These are phyloP conservation scores for Drosophila arizonae DNA, from an alignment of 1,140 invertebrate species.

Conservation along the genomic window DNA sequence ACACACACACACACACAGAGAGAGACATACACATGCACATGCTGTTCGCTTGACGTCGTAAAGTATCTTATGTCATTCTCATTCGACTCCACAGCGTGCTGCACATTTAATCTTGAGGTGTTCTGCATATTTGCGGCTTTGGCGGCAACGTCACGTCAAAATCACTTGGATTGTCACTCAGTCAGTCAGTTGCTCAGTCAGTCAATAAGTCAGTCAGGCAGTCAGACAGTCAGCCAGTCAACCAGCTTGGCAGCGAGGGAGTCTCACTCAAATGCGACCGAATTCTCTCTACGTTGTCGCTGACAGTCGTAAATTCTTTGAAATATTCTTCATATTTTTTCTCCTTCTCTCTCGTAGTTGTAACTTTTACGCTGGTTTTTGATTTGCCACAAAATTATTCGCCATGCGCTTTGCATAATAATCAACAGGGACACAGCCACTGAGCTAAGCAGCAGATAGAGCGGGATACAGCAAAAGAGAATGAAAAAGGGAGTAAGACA, in stretches of 20 bases:
- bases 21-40: slow-evolving; percentile 11
- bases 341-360: slow-evolving; percentile 8
- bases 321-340: slow-evolving; percentile 21
- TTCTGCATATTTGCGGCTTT: slow-evolving; percentile 67
- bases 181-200: slow-evolving; percentile 21
- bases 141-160: slow-evolving; percentile 62
- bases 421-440: slow-evolving; percentile 42
- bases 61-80: slow-evolving; percentile 64
- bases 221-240: not conserved
- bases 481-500: not conserved
- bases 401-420: slow-evolving; percentile 55
- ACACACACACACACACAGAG: slow-evolving; percentile 32
- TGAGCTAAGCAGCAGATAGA: slow-evolving; percentile 3
- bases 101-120: slow-evolving; percentile 74
- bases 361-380: slow-evolving; percentile 43
- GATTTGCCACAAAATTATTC: slow-evolving; percentile 55
- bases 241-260: slow-evolving; percentile 16
- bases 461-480: not conserved
- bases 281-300: slow-evolving; percentile 36
- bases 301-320: slow-evolving; percentile 53
- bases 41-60: slow-evolving; percentile 52
- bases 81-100: slow-evolving; percentile 57
- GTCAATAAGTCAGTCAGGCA: slow-evolving; percentile 5
- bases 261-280: slow-evolving; percentile 26
- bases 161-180: slow-evolving; percentile 65